A percentile compares a stretch with the other conserved stretches of the same genome.
phyloP scores from a whole-genome alignment of 2,113 vertebrate genomes.

The Pygoscelis adeliae region DNA sequence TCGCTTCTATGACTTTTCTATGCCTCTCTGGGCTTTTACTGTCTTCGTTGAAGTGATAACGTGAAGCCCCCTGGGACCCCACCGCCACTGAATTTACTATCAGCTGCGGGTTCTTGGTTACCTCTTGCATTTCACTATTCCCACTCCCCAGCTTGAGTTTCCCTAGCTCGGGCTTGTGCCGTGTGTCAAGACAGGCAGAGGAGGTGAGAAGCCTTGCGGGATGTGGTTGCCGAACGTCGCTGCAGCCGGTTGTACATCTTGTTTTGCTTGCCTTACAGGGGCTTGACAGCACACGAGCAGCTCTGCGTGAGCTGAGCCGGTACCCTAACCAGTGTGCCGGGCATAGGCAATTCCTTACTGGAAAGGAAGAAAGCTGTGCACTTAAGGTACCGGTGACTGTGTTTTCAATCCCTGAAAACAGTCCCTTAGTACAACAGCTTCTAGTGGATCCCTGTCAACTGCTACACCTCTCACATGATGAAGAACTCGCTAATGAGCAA shows the following conservation, averaged over 20 bases:
- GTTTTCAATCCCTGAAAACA: background rate
- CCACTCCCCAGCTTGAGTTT: background rate
- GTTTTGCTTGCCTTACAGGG: background rate
- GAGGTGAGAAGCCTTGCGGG: background rate
- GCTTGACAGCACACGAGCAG: background rate
- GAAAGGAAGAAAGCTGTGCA: background rate
- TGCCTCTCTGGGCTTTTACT: background rate
- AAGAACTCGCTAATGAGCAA: background rate
- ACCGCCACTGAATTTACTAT: background rate
- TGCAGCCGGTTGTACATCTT: rapidly evolving
- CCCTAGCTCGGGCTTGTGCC: background rate
- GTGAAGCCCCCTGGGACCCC: background rate
- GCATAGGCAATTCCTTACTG: background rate
- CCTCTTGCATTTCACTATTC: background rate
- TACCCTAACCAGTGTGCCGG: background rate
- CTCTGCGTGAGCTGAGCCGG: background rate
- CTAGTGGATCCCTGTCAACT: background rate
- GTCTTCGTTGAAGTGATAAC: background rate
- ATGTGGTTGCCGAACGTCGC: background rate
- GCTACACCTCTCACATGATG: background rate
- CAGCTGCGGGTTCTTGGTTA: background rate
- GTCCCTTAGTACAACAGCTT: background rate
- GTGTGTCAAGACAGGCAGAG: background rate
- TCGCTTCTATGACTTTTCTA: background rate
- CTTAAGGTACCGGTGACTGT: background rate